Base-by-base conservation (phyloP, 2,888 invertebrate genomes). In the Vanessa cardui region DNA sequence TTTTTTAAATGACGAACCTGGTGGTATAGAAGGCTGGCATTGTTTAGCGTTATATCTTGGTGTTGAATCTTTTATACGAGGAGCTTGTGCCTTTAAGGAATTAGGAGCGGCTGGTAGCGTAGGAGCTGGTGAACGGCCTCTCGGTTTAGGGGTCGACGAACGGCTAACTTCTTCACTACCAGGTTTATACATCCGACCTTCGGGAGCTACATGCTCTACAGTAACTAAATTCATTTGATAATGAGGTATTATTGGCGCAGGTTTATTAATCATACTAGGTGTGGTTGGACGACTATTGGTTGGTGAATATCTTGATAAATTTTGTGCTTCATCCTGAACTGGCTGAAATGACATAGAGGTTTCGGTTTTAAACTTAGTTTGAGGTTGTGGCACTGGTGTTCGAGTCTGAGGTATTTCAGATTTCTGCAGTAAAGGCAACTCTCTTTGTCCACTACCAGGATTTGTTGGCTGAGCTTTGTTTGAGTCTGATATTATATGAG, bases 191-290 rank as follows among this genome's bases (percentile, higher is more conserved):
- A 94, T 80, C 73, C 94, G 94, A 52, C 93, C 91, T 77, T 94
- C 94, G 2, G 94, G 89, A 6, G 96, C 94, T 64, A 87, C 79
- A 79, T 94, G 94, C 79, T 95, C 94, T 54, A 95, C 95, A n/a
- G 95, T 94, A 45, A 96, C 95, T 74, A 97, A 90, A 84, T 96
- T 95, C 85, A 95, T 95, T 86, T 97, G 97, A 81, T 97, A 97
- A 77, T 94, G 95, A 9, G 97, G 97, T 74, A 97, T 94, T 61
- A 95, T 93, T 15, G 96, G 95, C 1, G 96, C 96, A 33, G 96
- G 96, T 84, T 95, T 95, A 80, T 96, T 96, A 68, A 95, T 95
- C 87, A 94, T 86, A 79, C 95, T 95, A 0, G 96, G 96, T 21
- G 96, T 96, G 68, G 93, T 91, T 6, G 96, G 94, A 66, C 96